Evolutionary conservation across 92 coral and sea anemone species (phyloP).

Genomic region (Muricea muricata): DNA sequence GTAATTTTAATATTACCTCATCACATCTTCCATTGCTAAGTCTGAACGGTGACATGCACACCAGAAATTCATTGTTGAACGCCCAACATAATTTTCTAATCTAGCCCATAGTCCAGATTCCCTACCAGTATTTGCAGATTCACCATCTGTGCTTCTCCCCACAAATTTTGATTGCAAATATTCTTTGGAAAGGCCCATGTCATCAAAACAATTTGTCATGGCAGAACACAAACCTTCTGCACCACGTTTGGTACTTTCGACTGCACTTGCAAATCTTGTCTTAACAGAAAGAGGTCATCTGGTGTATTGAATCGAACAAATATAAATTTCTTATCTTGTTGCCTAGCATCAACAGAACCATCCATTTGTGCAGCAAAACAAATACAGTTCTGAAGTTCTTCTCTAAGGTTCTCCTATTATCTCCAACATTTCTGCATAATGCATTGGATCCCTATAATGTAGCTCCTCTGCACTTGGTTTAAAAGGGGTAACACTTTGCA

Average conservation of each 20-base stretch:
- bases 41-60: slow-evolving; percentile 17
- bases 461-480: slow-evolving; percentile 20
- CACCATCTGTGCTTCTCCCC: neutral
- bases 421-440: slow-evolving; percentile 3
- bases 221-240: slow-evolving; percentile 7
- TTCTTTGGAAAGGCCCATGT: neutral
- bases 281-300: neutral
- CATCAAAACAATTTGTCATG: neutral
- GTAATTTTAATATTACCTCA: neutral
- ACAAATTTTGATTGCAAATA: slow-evolving; percentile 17
- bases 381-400: slow-evolving; percentile 14
- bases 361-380: slow-evolving; percentile 16
- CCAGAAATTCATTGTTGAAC: neutral
- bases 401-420: neutral
- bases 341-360: slow-evolving; percentile 1
- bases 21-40: slow-evolving; percentile 22
- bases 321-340: neutral
- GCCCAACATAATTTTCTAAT: slow-evolving; percentile 18
- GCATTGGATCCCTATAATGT: neutral
- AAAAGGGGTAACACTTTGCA: neutral
- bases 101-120: slow-evolving; percentile 21
- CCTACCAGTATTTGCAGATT: slow-evolving; percentile 23
- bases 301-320: neutral
- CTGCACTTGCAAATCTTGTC: slow-evolving; percentile 1
- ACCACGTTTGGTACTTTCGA: neutral